Evolutionary conservation across 2,888 invertebrate genomes (phyloP), one percentile per base, ranked within the genome.

Genomic region (Drosophila niveifrons): DNA sequence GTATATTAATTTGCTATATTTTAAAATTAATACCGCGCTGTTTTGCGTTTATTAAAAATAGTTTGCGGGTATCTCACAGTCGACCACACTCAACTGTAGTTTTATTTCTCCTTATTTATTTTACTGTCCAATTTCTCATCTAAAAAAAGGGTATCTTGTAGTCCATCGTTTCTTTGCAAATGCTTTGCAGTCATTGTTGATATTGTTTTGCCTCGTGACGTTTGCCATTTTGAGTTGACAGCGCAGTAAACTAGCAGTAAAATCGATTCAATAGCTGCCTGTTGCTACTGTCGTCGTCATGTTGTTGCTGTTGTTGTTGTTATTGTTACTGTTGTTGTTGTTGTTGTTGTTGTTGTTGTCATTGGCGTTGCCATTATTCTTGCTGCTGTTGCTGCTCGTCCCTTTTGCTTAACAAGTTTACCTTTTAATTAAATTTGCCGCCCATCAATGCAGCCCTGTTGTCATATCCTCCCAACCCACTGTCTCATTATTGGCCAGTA

Each of bases 361-460:
- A 31, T 36, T 51, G 31, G 17, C 50, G 9, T n/a, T 62, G n/a
- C 36, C 36, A 36, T 36, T 36, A 36, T 36, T 36, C 36, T 46
- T 52, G 8, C 7, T 62, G 29, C 28, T 43, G 41, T 15, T 74
- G 56, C 9, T 47, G 62, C 7, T 61, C 53, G 58, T 70, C 67
- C 43, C 64, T 62, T 62, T 62, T 75, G 78, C 61, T 68, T 82
- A 82, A 75, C 85, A 78, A 88, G 86, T 82, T 88, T 88, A 82
- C 88, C 82, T 83, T 85, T 88, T 83, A 83, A 83, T 83, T 83
- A 83, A 88, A 88, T 85, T 88, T 73, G 41, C 65, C 67, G 62
- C 82, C 85, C 80, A 75, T 75, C 68, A 64, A 64, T 64, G 75
- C 62, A 51, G 62, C 13, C 61, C 46, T 28, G 11, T 11, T 28